phyloP scores from a whole-genome alignment of 2,888 invertebrate genomes.

The Sthenelais limicola region DNA sequence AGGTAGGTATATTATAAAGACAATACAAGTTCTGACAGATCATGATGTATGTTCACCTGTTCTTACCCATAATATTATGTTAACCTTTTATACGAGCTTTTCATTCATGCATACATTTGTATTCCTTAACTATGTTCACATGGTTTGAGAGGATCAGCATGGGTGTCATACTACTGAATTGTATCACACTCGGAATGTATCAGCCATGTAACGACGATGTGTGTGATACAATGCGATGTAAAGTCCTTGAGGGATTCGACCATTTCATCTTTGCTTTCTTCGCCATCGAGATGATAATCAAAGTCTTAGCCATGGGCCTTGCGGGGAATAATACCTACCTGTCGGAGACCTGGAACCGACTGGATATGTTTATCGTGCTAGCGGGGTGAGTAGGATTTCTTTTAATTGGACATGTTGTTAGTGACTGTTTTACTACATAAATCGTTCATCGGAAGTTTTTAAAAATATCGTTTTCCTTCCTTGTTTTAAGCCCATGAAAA shows the following conservation, averaged over 20 bases:
- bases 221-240: conserved; percentile 77
- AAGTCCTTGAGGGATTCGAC: conserved; percentile 87
- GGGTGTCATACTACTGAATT: conserved; percentile 97
- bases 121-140: conserved; percentile 75
- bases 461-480: background rate
- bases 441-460: background rate
- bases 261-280: conserved; percentile 99
- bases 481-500: too few species aligned
- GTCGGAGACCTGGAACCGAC: conserved; percentile 98
- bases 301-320: conserved; percentile 98
- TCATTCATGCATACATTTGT: too few species aligned
- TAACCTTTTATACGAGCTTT: too few species aligned
- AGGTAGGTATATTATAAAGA: too few species aligned
- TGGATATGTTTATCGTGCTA: conserved; percentile 97
- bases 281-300: conserved; percentile 97
- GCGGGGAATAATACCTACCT: conserved; percentile 92
- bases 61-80: too few species aligned
- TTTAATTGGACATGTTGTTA: background rate
- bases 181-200: conserved; percentile 99
- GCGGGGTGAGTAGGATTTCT: conserved; percentile 83
- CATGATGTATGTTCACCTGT: too few species aligned
- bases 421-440: background rate
- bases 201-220: conserved; percentile 90
- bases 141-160: conserved; percentile 99
- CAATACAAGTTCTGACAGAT: too few species aligned